These are phyloP conservation scores for Andrena praecox DNA, from an alignment of 2,888 invertebrate genomes.

Conservation along the genomic window DNA sequence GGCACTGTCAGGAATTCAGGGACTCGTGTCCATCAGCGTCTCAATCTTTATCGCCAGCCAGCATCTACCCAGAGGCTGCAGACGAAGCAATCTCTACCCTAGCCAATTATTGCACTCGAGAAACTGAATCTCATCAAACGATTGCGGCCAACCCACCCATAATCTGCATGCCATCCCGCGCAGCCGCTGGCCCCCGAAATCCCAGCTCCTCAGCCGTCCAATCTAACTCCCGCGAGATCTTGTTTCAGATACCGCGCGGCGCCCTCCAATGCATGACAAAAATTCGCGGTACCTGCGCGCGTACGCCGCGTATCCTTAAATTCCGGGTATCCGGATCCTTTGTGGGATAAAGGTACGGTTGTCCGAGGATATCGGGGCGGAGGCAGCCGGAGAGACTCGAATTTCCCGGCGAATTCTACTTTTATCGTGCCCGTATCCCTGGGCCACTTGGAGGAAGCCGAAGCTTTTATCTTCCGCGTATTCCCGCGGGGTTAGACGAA, in stretches of 20 bases:
- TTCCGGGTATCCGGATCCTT: constrained; percentile 16
- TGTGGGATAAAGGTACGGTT: constrained; percentile 16
- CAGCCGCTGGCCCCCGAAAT: not conserved
- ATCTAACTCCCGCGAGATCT: constrained; percentile 12
- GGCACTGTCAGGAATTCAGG: no score
- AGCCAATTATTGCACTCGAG: not conserved
- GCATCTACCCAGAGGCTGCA: not conserved
- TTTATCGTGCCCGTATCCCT: constrained; percentile 43
- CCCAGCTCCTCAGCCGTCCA: not conserved
- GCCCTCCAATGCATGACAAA: constrained; percentile 16
- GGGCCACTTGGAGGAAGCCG: constrained; percentile 31
- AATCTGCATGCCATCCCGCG: not conserved
- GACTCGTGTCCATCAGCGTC: not conserved
- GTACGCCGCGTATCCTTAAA: constrained; percentile 1
- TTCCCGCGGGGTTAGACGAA: constrained; percentile 35
- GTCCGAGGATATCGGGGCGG: constrained; percentile 21
- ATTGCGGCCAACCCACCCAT: not conserved
- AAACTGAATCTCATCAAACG: constrained; percentile 2
- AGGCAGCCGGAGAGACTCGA: not conserved
- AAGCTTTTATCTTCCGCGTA: constrained; percentile 51
- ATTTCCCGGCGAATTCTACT: constrained; percentile 45
- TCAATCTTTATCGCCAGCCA: not conserved
- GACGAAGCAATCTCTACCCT: not conserved
- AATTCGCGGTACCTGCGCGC: not conserved
- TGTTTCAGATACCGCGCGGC: constrained; percentile 22